Evolutionary conservation across 2,797 vertebrate genomes (phyloP), one percentile per base, ranked within the genome.

Genomic region (Cyclura pinguis): DNA sequence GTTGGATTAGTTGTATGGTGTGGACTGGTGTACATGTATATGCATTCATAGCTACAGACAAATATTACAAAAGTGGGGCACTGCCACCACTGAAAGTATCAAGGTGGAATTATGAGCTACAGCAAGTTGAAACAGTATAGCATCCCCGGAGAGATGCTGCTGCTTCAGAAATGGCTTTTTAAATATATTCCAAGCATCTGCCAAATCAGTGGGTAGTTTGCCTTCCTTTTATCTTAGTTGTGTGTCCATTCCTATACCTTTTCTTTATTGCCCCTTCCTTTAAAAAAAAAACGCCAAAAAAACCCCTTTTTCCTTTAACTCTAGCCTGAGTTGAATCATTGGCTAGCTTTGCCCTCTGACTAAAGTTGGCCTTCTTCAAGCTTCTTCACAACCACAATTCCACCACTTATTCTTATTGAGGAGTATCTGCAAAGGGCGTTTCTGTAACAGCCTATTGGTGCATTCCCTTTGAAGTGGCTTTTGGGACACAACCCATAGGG

Each of bases 1-100:
- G 92, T 92, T 96, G 95, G 94, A 96, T 96, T 93, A 96, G 93
- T 95, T 57, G 52, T 32, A 64, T 64, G 24, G 18, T 57, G 6
- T 78, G 47, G 35, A 4, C 6, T 24, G 38, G 9, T 72, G 64
- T 2, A n/a, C 7, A 24, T 0, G 1, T 32, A 84, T 81, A 91
- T 89, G 86, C 92, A 94, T 47, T 91, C 57, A 91, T 47, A 92
- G 20, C 62, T 95, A 93, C 91, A 93, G 50, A 83, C 32, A 92
- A 90, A 90, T 52, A 77, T 35, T 35, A 59, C 32, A 50, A 29
- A 80, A 27, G 14, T 42, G 72, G 6, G 62, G 52, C 52, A 59
- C 35, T 32, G n/a, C 67, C 50, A 87, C 35, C 38, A 38, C 24
- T 47, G 73, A 90, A 42, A 57, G 16, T 18, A 42, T 67, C 85